Conservation (phyloP, 2,888 invertebrate species). For the Tromatobia lineatoria region DNA sequence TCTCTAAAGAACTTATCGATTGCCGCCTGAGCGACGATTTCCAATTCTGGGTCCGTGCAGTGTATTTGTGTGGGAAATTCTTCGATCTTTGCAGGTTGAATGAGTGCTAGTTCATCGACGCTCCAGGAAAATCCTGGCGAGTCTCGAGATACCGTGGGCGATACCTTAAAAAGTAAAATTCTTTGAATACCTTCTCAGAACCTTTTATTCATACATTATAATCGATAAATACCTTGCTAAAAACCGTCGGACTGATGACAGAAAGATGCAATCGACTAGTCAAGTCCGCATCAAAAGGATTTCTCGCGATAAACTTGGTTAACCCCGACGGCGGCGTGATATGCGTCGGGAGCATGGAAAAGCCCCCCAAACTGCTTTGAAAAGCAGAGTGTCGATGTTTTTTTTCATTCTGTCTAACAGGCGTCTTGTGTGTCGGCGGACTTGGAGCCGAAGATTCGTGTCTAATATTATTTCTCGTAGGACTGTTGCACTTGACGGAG, state of each 20-base stretch:
- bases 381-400: slow-evolving; percentile 65
- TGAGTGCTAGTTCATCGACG: slow-evolving; percentile 90
- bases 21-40: slow-evolving; percentile 89
- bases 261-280: slow-evolving; percentile 89
- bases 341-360: slow-evolving; percentile 83
- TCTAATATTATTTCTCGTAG: slow-evolving; percentile 27
- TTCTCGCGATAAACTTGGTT: slow-evolving; percentile 87
- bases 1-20: slow-evolving; percentile 89
- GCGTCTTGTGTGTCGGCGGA: slow-evolving; percentile 73
- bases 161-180: slow-evolving; percentile 78
- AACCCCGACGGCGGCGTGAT: slow-evolving; percentile 88
- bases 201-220: neutral
- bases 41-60: slow-evolving; percentile 88
- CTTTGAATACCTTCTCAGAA: neutral
- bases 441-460: slow-evolving; percentile 62
- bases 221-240: slow-evolving; percentile 78
- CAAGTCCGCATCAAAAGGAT: slow-evolving; percentile 90
- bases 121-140: slow-evolving; percentile 89
- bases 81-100: slow-evolving; percentile 90
- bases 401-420: slow-evolving; percentile 72
- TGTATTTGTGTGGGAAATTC: slow-evolving; percentile 88
- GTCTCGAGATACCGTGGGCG: slow-evolving; percentile 78
- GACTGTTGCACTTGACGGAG: slow-evolving; percentile 23
- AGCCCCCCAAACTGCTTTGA: slow-evolving; percentile 70
- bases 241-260: slow-evolving; percentile 88